Conservation (phyloP, 2,797 vertebrate species). For the Oophaga sylvatica region DNA sequence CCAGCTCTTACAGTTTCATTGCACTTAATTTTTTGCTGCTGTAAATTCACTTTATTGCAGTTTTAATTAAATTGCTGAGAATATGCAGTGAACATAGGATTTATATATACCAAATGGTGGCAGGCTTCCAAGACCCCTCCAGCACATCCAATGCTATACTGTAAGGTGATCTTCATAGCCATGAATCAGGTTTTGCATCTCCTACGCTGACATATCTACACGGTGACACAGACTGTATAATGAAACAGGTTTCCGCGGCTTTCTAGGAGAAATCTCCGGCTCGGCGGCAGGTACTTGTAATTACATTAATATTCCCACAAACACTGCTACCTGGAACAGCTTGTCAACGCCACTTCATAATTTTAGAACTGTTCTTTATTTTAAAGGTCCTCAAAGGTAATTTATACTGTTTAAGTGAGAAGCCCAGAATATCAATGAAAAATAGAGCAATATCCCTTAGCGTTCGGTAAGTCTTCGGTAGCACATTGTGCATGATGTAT, state of each 20-base stretch:
- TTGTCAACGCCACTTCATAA: conserved; percentile 49
- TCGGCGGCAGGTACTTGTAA: conserved; percentile 38
- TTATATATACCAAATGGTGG: conserved; percentile 52
- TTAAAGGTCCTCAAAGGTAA: conserved; percentile 40
- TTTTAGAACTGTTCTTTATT: conserved; percentile 36
- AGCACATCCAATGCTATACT: conserved; percentile 43
- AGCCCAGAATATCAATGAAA: conserved; percentile 52
- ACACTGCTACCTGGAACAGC: conserved; percentile 46
- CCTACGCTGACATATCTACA: conserved; percentile 38
- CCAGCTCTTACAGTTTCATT: conserved; percentile 56
- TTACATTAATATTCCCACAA: conserved; percentile 51
- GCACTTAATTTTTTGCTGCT: conserved; percentile 58
- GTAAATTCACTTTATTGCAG: conserved; percentile 59
- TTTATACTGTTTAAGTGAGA: conserved; percentile 45
- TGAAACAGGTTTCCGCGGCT: conserved; percentile 42
- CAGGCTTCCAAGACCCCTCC: conserved; percentile 50
- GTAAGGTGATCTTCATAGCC: conserved; percentile 56
- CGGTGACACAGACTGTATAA: conserved; percentile 49
- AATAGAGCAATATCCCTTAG: conserved; percentile 44
- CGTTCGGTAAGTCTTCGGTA: conserved; percentile 32
- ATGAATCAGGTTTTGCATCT: conserved; percentile 49
- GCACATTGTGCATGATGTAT: conserved; percentile 44
- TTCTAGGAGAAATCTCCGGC: conserved; percentile 38
- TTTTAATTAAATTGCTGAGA: conserved; percentile 61
- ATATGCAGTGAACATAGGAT: conserved; percentile 59